Conservation (phyloP, 2,888 invertebrate species). For the Metallyticus violacea region DNA sequence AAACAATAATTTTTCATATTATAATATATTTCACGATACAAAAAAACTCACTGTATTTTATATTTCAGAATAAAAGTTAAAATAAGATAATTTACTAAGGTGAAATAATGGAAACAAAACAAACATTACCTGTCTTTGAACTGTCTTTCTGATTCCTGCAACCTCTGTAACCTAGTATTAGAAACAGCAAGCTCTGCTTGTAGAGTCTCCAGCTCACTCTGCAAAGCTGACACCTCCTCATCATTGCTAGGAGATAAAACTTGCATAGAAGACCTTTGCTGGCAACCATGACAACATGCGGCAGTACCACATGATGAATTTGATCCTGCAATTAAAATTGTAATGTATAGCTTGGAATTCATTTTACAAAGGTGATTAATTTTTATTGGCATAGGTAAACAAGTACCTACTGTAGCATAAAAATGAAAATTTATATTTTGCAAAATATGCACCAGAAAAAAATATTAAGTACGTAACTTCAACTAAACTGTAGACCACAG, state of each 20-base stretch:
- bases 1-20: too few relatives aligned
- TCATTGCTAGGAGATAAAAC: conserved; percentile 34
- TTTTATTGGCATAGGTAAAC: neutral
- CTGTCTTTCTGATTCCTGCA: conserved; percentile 48
- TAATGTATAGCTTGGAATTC: neutral
- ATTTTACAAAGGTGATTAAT: neutral
- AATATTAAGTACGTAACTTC: too few relatives aligned
- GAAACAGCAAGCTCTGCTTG: conserved; percentile 48
- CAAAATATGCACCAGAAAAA: too few relatives aligned
- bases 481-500: too few relatives aligned
- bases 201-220: conserved; percentile 47
- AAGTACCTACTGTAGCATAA: neutral
- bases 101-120: neutral
- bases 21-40: too few relatives aligned
- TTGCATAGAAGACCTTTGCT: conserved; percentile 34
- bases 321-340: conserved; percentile 15
- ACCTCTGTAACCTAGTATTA: conserved; percentile 42
- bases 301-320: conserved; percentile 24
- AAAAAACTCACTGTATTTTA: too few relatives aligned
- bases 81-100: too few relatives aligned
- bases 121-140: conserved; percentile 45
- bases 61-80: too few relatives aligned
- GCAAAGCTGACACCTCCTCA: conserved; percentile 41
- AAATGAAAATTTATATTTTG: neutral
- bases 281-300: conserved; percentile 37